Evolutionary conservation across 2,888 invertebrate species (phyloP), one percentile per base, ranked within the genome.

Genomic region (Biston betularia): DNA sequence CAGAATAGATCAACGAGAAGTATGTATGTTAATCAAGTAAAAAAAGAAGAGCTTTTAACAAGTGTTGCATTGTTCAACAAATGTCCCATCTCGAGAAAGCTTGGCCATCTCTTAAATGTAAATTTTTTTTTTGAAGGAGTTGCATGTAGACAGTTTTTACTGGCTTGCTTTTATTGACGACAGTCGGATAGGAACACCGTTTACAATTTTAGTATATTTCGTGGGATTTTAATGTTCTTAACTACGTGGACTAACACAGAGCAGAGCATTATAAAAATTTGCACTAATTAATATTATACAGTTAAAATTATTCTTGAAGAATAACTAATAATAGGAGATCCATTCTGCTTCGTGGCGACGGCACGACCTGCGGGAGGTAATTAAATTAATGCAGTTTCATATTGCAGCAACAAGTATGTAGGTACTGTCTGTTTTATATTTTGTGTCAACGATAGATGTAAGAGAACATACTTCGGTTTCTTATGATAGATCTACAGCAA

Each of bases 321-420:
- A 86, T 86, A 89, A 87, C 87, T 89, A 88, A 83, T 54, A 54
- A 42, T 54, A 81, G 55, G 92, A 91, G 91, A 92, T 92, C 92
- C 85, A 81, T 88, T 84, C 86, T 88, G 91, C 87, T 83, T 88
- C 85, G 78, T 75, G 74, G 84, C 79, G 77, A 68, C 73, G 69
- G 75, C 77, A 74, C 59, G 56, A 79, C 70, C 89, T 87, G 88
- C 49, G 81, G 84, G 74, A 15, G 73, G 72, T 70, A 69, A 75
- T 60, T 60, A 60, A 65, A 63, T 62, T 33, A 56, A 66, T 52
- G 24, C 49, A 34, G 38, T 54, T 52, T 14, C 45, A 59, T 40
- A 44, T 40, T 12, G 53, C 49, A 24, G 24, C 24, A 3, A 24
- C 24, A 24, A 24, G 24, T 24, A 24, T 24, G 24, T 2, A n/a